Base-by-base conservation (phyloP, 2,888 invertebrate species). In the Hedychridium roseum region DNA sequence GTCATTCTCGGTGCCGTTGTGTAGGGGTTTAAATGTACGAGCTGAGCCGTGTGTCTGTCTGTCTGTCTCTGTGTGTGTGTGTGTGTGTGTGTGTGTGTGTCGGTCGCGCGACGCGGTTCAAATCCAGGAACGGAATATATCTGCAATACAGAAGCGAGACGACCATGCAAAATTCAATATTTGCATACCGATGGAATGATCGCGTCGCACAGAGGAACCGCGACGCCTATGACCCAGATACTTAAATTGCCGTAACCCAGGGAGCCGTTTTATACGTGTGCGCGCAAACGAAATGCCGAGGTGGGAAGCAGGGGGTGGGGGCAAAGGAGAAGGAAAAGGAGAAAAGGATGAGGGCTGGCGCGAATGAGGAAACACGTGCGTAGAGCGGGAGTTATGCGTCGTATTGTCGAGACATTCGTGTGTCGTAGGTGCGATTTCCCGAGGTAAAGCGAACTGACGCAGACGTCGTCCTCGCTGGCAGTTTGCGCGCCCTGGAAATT, bases 111-210 rank as follows among this genome's bases (percentile, higher is more conserved):
- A 27, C 44, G 47, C 27, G 35, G 36, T 35, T 36, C 48, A 42
- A 37, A 43, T 42, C 47, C 42, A 48, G 28, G 35, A 26, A 37
- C 43, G 44, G 57, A 47, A 50, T 55, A 54, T 48, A 63, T 60
- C 62, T 57, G 62, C 62, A 64, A 53, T 63, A 64, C 62, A 63
- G 62, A 53, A 63, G 60, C 60, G 57, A 64, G 60, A 60, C 50
- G 54, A 40, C 64, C 60, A 50, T 60, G 64, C 54, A 63, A 64
- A n/a, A 64, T 64, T 64, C 64, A 60, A 63, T 63, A 60, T 63
- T 64, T 62, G 62, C 44, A 35, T 46, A 50, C 32, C 44, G 60
- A 60, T 60, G 57, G 60, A 57, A 60, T 49, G 64, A 62, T 62
- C 62, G 44, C 47, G 46, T 41, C 47, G 34, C 43, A 48, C 43